Base-by-base conservation (phyloP, 1,140 invertebrate species). In the Formica exsecta region DNA sequence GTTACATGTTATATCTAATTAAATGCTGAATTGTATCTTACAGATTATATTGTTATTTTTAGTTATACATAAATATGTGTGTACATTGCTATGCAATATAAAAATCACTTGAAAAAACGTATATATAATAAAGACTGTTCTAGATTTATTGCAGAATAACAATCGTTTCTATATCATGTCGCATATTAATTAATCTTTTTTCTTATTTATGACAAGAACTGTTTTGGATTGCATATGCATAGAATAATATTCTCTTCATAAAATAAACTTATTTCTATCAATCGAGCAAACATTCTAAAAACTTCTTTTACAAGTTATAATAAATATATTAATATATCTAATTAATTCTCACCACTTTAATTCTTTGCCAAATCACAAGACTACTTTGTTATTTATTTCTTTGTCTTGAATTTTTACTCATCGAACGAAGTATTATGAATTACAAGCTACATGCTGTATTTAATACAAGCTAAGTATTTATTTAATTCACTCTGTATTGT, bases 51-150 rank as follows among this genome's bases (percentile, higher is more conserved):
- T 91, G 91, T 93, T 93, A 94, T 94, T 94, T 93, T 94, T 93
- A 93, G 93, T 93, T 94, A 92, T 93, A 93, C 76, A 87, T 75
- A 80, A 85, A 89, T 89, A 92, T 83, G 79, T 93, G 89, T 93
- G 89, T 93, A 92, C 80, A 93, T 92, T 86, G 76, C 90, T 93
- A 92, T 92, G 91, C 87, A 86, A 89, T 83, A 92, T 87, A 87
- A 93, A 80, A 80, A 91, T 89, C 89, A 89, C 80, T 91, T 86
- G 86, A 68, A 89, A 85, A 90, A 93, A 90, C 86, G 87, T 92
- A 51, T 51, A 51, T 51, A 51, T 51, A 94, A 81, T 93, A 93
- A 95, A 95, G 93, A 94, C 94, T 95, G 94, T 94, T 94, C 88
- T 91, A 91, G 85, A 91, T 81, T 90, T 90, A 68, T 81, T 62